A percentile compares a stretch with the other conserved stretches of the same genome.
phyloP scores from a whole-genome alignment of 2,888 invertebrate genomes.

The Gonocerus acuteangulatus region DNA sequence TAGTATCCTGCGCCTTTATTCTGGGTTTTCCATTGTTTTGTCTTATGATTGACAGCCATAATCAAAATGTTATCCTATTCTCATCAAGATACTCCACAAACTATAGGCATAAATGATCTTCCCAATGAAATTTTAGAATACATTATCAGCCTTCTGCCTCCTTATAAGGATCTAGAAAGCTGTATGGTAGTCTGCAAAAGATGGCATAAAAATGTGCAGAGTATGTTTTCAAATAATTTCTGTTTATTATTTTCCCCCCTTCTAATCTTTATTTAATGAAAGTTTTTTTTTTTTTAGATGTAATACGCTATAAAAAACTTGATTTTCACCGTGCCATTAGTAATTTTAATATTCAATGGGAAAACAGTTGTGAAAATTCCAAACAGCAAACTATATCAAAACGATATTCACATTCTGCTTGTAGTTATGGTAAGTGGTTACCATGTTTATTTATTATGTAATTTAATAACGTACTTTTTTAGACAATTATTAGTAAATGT shows the following conservation, averaged over 20 bases:
- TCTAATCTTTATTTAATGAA: background rate
- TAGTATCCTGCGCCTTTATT: no score
- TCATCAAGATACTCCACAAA: background rate
- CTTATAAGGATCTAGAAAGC: slow-evolving; percentile 81
- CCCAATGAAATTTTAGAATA: slow-evolving; percentile 92
- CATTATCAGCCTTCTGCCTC: slow-evolving; percentile 78
- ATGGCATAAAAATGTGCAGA: slow-evolving; percentile 76
- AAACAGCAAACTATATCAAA: slow-evolving; percentile 67
- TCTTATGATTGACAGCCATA: no score
- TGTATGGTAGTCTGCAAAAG: slow-evolving; percentile 79
- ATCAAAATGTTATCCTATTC: background rate
- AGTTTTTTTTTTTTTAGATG: slow-evolving; percentile 52
- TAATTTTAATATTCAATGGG: slow-evolving; percentile 70
- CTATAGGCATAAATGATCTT: slow-evolving; percentile 52
- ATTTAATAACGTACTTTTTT: background rate
- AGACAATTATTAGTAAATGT: background rate
- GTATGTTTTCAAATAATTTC: slow-evolving; percentile 50
- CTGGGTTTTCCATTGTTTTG: no score
- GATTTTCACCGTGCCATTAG: slow-evolving; percentile 69
- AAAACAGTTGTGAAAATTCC: slow-evolving; percentile 44
- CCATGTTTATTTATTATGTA: background rate
- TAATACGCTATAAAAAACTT: slow-evolving; percentile 62
- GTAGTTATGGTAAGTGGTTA: slow-evolving; percentile 54
- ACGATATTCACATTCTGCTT: slow-evolving; percentile 86
- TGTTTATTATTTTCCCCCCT: background rate